phyloP scores from a whole-genome alignment of 2,888 invertebrate species.

The Tenodera sinensis region DNA sequence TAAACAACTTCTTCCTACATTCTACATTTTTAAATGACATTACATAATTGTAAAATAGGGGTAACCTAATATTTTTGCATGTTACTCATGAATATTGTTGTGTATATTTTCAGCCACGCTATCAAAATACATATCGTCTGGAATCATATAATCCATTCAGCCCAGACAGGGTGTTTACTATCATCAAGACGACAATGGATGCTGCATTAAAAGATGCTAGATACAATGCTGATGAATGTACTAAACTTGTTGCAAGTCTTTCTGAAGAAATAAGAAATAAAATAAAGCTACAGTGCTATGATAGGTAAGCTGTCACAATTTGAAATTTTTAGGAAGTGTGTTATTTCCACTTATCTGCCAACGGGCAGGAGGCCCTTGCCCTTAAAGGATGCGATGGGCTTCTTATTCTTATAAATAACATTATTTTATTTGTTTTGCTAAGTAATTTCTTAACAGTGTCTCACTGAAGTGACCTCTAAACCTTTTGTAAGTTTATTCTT shows the following conservation, averaged over 20 bases:
- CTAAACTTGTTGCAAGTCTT: conserved; percentile 54
- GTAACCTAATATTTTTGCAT: not conserved
- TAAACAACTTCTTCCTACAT: too few relatives aligned
- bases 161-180: conserved; percentile 56
- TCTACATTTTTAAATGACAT: too few relatives aligned
- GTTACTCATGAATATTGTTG: not conserved
- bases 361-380: too few relatives aligned
- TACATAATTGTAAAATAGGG: too few relatives aligned
- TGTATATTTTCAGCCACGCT: not conserved
- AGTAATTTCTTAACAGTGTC: too few relatives aligned
- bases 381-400: too few relatives aligned
- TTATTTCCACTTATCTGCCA: too few relatives aligned
- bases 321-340: not conserved
- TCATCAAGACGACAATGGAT: conserved; percentile 56
- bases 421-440: too few relatives aligned
- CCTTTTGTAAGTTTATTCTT: too few relatives aligned
- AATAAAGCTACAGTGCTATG: conserved; percentile 63
- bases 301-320: conserved; percentile 51
- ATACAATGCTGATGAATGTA: conserved; percentile 57
- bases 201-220: conserved; percentile 56
- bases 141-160: conserved; percentile 61
- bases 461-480: too few relatives aligned
- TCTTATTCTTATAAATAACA: too few relatives aligned
- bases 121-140: conserved; percentile 58
- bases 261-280: conserved; percentile 57